These are phyloP conservation scores for Dryomyza anilis DNA, from an alignment of 2,888 invertebrate genomes.

Conservation along the genomic window DNA sequence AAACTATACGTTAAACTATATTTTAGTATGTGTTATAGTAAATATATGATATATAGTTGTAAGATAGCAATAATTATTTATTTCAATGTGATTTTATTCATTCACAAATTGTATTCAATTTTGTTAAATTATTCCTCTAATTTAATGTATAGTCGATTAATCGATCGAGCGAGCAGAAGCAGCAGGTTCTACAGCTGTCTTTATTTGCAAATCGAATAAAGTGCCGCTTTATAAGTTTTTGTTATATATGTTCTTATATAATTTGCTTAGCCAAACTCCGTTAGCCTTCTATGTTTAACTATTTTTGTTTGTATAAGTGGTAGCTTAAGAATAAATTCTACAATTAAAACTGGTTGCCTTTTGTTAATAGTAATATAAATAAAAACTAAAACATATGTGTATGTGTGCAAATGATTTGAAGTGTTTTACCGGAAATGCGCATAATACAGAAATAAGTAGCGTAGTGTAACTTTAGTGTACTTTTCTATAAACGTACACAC, in stretches of 20 bases:
- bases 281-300: too few relatives aligned
- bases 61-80: constrained; percentile 9
- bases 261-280: background rate
- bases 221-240: too few relatives aligned
- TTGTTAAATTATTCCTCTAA: too few relatives aligned
- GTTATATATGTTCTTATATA: too few relatives aligned
- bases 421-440: constrained; percentile 18
- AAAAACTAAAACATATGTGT: background rate
- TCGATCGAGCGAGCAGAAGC: too few relatives aligned
- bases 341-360: constrained; percentile 14
- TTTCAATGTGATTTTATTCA: constrained; percentile 1
- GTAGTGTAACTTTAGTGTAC: too few relatives aligned
- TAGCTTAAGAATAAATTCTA: constrained; percentile 1
- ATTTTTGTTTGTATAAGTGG: constrained; percentile 4
- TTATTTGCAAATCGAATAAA: too few relatives aligned
- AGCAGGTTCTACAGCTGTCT: too few relatives aligned
- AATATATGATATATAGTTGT: constrained; percentile 22
- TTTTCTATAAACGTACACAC: too few relatives aligned
- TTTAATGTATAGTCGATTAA: too few relatives aligned
- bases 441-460: constrained; percentile 10
- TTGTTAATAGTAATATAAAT: background rate
- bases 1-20: constrained; percentile 21
- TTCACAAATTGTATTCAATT: too few relatives aligned
- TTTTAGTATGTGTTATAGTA: constrained; percentile 14
- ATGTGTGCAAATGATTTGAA: background rate